phyloP scores from a whole-genome alignment of 1,140 invertebrate genomes.

The Ladona fulva region DNA sequence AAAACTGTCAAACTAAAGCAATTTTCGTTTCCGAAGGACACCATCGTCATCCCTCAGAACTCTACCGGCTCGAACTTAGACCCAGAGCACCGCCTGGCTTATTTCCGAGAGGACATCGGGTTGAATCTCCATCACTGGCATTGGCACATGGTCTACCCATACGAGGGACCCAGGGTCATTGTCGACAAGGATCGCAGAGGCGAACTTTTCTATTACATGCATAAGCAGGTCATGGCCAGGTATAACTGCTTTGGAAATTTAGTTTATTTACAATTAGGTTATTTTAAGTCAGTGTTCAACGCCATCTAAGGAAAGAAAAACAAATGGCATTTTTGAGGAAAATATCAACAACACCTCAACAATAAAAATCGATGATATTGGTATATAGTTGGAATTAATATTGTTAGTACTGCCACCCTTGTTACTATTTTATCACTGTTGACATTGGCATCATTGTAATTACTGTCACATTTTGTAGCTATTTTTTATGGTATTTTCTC shows the following conservation, averaged over 20 bases:
- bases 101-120: constrained; percentile 54
- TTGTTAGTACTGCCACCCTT: too few relatives aligned
- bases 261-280: constrained; percentile 12
- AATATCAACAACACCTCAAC: not conserved
- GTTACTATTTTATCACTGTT: too few relatives aligned
- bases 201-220: constrained; percentile 66
- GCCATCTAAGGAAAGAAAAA: too few relatives aligned
- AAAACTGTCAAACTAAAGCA: too few relatives aligned
- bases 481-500: too few relatives aligned
- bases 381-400: too few relatives aligned
- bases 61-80: constrained; percentile 30
- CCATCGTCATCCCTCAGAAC: not conserved
- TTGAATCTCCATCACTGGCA: constrained; percentile 64
- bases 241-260: constrained; percentile 16
- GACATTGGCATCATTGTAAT: too few relatives aligned
- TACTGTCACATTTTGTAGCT: too few relatives aligned
- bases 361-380: too few relatives aligned
- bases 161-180: constrained; percentile 42
- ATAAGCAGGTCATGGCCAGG: constrained; percentile 51
- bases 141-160: constrained; percentile 72
- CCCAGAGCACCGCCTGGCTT: constrained; percentile 51
- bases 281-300: not conserved
- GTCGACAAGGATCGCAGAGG: constrained; percentile 55
- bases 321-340: too few relatives aligned
- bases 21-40: too few relatives aligned